Evolutionary conservation across 2,888 invertebrate genomes (phyloP).

Genomic region (Anoplius nigerrimus): DNA sequence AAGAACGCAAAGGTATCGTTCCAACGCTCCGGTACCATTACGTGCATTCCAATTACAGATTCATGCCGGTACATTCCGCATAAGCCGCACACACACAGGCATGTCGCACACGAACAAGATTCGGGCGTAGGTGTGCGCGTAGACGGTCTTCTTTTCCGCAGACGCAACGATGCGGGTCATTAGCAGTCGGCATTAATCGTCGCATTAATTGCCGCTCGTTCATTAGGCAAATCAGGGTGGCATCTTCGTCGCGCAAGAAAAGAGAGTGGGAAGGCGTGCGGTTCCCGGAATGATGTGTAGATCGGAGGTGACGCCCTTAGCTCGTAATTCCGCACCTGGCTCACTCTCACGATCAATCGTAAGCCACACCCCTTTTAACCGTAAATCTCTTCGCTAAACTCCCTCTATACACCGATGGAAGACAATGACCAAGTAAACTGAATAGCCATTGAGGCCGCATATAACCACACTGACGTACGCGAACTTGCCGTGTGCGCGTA

Average conservation of each 20-base stretch:
- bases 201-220: slow-evolving; percentile 28
- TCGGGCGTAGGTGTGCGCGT: no score
- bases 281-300: not conserved
- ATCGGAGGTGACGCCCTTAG: slow-evolving; percentile 17
- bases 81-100: no score
- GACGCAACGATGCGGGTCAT: slow-evolving; percentile 12
- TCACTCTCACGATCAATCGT: slow-evolving; percentile 53
- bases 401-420: slow-evolving; percentile 31
- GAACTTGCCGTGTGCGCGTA: not conserved
- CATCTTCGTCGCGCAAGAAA: slow-evolving; percentile 12
- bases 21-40: no score
- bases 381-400: slow-evolving; percentile 49
- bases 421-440: slow-evolving; percentile 39
- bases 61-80: no score
- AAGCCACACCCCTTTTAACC: slow-evolving; percentile 33
- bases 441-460: slow-evolving; percentile 2
- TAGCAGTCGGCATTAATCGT: slow-evolving; percentile 53
- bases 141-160: no score
- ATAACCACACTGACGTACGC: not conserved
- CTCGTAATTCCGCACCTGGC: slow-evolving; percentile 49
- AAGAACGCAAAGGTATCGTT: no score
- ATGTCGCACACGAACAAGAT: no score
- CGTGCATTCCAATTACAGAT: no score
- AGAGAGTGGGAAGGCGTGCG: not conserved
- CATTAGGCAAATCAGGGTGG: slow-evolving; percentile 55